Conservation (phyloP, 2,888 invertebrate species). For the Leptodirus hochenwartii region DNA sequence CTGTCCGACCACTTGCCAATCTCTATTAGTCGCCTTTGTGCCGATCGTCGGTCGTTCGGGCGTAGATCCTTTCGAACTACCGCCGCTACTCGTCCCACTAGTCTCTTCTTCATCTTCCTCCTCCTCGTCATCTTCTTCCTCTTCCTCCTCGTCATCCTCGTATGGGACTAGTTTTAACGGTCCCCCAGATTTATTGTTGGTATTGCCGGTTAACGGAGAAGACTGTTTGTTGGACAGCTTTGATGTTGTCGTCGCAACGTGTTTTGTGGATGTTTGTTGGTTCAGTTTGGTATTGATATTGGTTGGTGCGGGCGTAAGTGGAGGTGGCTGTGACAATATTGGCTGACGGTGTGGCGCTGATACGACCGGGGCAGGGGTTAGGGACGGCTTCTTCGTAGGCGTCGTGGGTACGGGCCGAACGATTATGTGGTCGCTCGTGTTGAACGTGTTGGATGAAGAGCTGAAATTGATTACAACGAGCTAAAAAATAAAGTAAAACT, state of each 20-base stretch:
- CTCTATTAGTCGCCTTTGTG: slow-evolving; percentile 8
- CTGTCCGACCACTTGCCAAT: no score
- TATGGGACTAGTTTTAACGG: slow-evolving; percentile 26
- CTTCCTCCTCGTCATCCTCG: slow-evolving; percentile 23
- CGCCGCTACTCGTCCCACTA: slow-evolving; percentile 6
- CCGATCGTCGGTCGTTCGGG: not conserved
- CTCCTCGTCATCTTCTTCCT: no score
- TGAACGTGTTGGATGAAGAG: no score
- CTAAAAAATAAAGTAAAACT: no score
- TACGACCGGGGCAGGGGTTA: no score
- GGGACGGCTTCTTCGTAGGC: no score
- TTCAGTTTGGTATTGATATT: slow-evolving; percentile 1
- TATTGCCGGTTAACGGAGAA: slow-evolving; percentile 6
- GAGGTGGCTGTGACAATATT: no score
- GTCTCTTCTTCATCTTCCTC: slow-evolving; percentile 4
- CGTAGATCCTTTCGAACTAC: slow-evolving; percentile 5
- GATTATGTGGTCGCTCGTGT: no score
- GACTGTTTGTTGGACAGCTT: slow-evolving; percentile 1
- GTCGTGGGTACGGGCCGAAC: no score
- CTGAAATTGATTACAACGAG: no score
- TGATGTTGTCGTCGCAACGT: slow-evolving; percentile 2
- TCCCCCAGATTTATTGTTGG: slow-evolving; percentile 6
- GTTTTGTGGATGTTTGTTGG: not conserved
- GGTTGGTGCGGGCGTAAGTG: slow-evolving; percentile 1
- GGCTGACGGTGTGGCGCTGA: no score